Base-by-base conservation (phyloP, 1,140 invertebrate genomes). In the Sesamia nonagrioides region DNA sequence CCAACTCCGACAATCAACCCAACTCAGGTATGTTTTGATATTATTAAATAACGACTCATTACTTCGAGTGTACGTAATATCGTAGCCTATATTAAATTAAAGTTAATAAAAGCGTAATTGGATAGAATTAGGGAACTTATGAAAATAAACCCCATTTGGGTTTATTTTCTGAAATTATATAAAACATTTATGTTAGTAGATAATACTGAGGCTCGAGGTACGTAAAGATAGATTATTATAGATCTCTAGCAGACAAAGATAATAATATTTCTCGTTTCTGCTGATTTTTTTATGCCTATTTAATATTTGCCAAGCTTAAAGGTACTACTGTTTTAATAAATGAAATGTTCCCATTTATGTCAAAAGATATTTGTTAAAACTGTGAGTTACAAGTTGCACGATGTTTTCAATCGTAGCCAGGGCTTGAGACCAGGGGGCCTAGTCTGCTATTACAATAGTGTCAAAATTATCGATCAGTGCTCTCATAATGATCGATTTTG, bases 1-100 rank as follows among this genome's bases (percentile, higher is more conserved):
- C 98, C 1, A 99, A 99, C 91, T 97, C 97, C 87, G 97, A 97
- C 87, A 97, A 97, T 85, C 96, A 98, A 91, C 98, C 98, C 33
- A 99, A 99, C 96, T 98, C 98, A 96, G 98, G 98, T 99, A 95
- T 94, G 97, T 96, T 48, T 1, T 68, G 6, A 52, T 7, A 54
- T 37, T 58, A 61, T 66, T 66, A 66, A 66, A 66, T 66, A 33
- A 45, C 52, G 40, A 18, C 42, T 75, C 40, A 72, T 61, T 60
- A 63, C 18, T 9, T 71, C 6, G 45, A 71, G 48, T 48, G 68
- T 71, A 54, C 15, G 21, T 52, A 35, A 71, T 54, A 42, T 42
- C 21, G 66, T 15, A 50, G 5, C 45, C 42, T 69, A 69, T 48
- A 69, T 69, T 48, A 50, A 69, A 66, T 66, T 66, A 37, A 66